Conservation (phyloP, 92 coral and sea anemone genomes). For the Pocillopora meandrina region DNA sequence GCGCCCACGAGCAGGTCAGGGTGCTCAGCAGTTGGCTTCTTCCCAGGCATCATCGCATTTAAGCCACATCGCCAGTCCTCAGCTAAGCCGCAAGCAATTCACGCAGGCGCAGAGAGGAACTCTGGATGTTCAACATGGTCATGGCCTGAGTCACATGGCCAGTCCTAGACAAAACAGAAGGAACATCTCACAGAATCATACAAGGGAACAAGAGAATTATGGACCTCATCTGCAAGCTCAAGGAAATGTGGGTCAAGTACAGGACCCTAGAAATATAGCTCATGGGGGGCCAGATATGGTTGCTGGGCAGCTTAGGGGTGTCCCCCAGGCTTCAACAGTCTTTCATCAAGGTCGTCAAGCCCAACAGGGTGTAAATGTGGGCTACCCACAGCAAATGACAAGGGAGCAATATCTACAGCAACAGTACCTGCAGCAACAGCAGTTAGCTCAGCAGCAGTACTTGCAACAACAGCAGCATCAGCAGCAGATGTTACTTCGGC, state of each 20-base stretch:
- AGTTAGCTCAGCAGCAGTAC: conserved; percentile 55
- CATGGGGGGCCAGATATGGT: conserved; percentile 37
- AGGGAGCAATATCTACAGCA: conserved; percentile 66
- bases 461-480: conserved; percentile 57
- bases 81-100: conserved; percentile 79
- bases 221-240: conserved; percentile 18
- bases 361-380: conserved; percentile 45
- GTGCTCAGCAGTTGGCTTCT: conserved; percentile 38
- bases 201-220: conserved; percentile 20
- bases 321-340: conserved; percentile 30
- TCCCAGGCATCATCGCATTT: conserved; percentile 49
- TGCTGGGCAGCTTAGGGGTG: conserved; percentile 38
- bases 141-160: conserved; percentile 72
- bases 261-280: conserved; percentile 1
- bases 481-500: conserved; percentile 46
- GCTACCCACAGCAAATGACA: conserved; percentile 48
- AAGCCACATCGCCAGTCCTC: conserved; percentile 87
- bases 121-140: conserved; percentile 47
- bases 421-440: conserved; percentile 63
- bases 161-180: conserved; percentile 80
- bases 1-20: conserved; percentile 91
- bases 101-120: conserved; percentile 63
- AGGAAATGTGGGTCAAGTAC: background rate
- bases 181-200: conserved; percentile 43
- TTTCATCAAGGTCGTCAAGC: conserved; percentile 8